A percentile compares a stretch with the other conserved stretches of the same genome.
phyloP scores from a whole-genome alignment of 2,888 invertebrate genomes.

The Melanostoma scalare region DNA sequence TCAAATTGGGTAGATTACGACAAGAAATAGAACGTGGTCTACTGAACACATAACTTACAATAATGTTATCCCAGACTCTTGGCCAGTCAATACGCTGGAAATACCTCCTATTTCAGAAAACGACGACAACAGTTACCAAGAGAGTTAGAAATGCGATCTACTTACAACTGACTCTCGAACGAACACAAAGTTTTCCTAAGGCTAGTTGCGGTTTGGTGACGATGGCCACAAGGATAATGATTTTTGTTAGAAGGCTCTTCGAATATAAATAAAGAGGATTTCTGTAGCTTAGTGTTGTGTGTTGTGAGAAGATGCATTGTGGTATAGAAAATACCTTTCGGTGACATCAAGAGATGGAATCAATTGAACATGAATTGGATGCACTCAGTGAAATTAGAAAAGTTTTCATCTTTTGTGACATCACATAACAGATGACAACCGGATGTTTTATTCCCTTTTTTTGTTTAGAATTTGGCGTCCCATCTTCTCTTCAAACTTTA shows the following conservation, averaged over 20 bases:
- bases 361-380: constrained; percentile 66
- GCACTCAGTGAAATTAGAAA: constrained; percentile 66
- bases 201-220: background rate
- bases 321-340: constrained; percentile 1
- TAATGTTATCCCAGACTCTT: constrained; percentile 1
- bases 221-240: constrained; percentile 31
- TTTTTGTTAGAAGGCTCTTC: constrained; percentile 26
- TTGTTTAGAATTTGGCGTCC: no score
- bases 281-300: background rate
- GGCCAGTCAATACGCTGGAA: constrained; percentile 7
- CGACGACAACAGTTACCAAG: constrained; percentile 7
- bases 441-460: no score
- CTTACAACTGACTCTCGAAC: constrained; percentile 9
- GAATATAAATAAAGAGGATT: constrained; percentile 3
- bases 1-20: constrained; percentile 32
- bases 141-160: constrained; percentile 2
- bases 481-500: no score
- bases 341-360: constrained; percentile 16
- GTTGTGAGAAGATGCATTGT: constrained; percentile 22
- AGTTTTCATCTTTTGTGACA: constrained; percentile 33
- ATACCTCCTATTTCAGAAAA: constrained; percentile 10
- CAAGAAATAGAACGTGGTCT: constrained; percentile 7
- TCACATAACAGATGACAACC: no score
- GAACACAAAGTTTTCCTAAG: constrained; percentile 12
- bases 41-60: constrained; percentile 20